Conservation (phyloP, 1,140 invertebrate species). For the Coenobita brevimanus region DNA sequence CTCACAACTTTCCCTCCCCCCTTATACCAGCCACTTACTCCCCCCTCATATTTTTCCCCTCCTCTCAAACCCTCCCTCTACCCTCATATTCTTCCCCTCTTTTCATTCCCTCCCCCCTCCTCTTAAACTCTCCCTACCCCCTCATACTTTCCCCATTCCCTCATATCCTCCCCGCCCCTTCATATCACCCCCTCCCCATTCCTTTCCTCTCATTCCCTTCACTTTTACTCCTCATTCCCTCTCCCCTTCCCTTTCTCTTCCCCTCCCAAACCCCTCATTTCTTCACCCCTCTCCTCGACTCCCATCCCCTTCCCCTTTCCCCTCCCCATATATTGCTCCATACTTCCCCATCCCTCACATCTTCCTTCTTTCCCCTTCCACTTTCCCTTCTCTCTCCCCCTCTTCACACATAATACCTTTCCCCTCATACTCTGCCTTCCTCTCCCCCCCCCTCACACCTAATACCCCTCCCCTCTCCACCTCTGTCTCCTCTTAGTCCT, state of each 20-base stretch:
- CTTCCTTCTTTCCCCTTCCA: background rate
- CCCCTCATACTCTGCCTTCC: background rate
- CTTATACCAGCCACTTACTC: background rate
- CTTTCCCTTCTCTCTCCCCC: background rate
- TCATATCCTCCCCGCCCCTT: background rate
- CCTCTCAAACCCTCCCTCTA: background rate
- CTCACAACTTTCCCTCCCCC: background rate
- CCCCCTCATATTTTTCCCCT: background rate
- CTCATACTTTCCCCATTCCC: background rate
- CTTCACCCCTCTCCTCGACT: no score
- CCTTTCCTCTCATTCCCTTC: background rate
- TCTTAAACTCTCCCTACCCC: background rate
- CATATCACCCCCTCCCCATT: background rate
- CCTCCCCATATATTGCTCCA: no score
- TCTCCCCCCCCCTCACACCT: constrained; percentile 7
- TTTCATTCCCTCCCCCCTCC: background rate
- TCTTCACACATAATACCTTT: no score
- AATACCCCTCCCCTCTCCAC: background rate
- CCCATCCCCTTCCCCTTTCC: no score
- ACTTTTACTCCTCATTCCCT: no score
- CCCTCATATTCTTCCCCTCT: background rate
- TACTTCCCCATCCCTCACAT: background rate
- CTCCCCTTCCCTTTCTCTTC: no score
- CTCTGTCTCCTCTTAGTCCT: background rate
- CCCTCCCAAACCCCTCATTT: no score